phyloP scores from a whole-genome alignment of 2,888 invertebrate species.

The Hirudinaria manillensis region DNA sequence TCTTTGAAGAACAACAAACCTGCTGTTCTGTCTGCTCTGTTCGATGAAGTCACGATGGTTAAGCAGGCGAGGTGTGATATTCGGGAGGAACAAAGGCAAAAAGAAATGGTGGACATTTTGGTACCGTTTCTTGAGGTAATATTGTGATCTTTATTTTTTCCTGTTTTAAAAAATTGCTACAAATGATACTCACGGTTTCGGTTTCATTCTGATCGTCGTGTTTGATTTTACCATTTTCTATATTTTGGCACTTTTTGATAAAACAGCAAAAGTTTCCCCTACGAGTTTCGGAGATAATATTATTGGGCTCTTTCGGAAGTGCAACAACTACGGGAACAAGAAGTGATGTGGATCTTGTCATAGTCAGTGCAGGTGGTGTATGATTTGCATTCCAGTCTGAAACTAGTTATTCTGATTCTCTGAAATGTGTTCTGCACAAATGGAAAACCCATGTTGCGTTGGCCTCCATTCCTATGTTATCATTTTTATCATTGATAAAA shows the following conservation, averaged over 20 bases:
- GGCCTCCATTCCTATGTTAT: no score
- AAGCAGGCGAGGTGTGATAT: slow-evolving; percentile 36
- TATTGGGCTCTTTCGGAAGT: slow-evolving; percentile 40
- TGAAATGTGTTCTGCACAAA: no score
- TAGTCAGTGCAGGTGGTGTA: slow-evolving; percentile 39
- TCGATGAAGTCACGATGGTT: background rate
- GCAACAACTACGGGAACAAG: slow-evolving; percentile 38
- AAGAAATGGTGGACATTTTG: slow-evolving; percentile 36
- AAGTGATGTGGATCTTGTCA: slow-evolving; percentile 39
- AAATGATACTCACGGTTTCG: no score
- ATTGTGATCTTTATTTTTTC: background rate
- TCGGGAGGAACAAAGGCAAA: slow-evolving; percentile 37
- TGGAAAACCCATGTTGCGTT: no score
- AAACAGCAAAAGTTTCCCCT: slow-evolving; percentile 39
- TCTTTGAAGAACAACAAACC: background rate
- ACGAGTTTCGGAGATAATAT: slow-evolving; percentile 38
- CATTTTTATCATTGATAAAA: no score
- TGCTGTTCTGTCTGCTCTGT: background rate
- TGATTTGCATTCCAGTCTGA: background rate
- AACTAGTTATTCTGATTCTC: no score
- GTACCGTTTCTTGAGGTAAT: slow-evolving; percentile 38
- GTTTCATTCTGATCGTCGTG: no score
- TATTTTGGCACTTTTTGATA: background rate
- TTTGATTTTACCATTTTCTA: no score
- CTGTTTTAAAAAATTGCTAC: no score